phyloP scores from a whole-genome alignment of 2,888 invertebrate species.

The Spisula solida region DNA sequence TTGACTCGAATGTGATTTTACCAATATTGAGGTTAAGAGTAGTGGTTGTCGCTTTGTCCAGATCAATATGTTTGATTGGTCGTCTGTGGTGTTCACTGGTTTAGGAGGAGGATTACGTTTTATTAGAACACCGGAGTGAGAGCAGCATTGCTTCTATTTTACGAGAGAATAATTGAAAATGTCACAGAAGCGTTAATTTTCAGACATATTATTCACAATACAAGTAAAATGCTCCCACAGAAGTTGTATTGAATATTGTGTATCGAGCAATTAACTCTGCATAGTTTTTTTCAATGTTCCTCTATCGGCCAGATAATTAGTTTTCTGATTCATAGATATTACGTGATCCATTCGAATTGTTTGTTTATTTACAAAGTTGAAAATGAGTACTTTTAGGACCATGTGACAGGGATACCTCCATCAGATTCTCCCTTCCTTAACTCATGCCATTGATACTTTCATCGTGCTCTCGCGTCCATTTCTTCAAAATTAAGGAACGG shows the following conservation, averaged over 20 bases:
- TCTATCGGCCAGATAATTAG: too few relatives aligned
- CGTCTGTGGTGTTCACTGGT: not conserved
- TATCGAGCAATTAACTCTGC: too few relatives aligned
- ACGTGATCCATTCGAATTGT: too few relatives aligned
- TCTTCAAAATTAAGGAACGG: too few relatives aligned
- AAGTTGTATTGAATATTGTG: not conserved
- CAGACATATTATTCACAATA: not conserved
- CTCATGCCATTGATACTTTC: too few relatives aligned
- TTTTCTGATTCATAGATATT: too few relatives aligned
- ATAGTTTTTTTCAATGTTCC: too few relatives aligned
- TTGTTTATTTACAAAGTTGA: too few relatives aligned
- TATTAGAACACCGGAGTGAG: not conserved
- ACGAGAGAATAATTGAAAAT: not conserved
- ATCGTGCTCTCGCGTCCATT: too few relatives aligned
- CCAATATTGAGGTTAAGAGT: not conserved
- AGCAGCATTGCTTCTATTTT: not conserved
- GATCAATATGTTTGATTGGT: slow-evolving; percentile 14
- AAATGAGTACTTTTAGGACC: too few relatives aligned
- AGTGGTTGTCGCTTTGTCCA: not conserved
- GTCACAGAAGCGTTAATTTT: not conserved
- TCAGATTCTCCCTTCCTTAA: too few relatives aligned
- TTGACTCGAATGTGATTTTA: slow-evolving; percentile 25
- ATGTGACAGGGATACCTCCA: too few relatives aligned
- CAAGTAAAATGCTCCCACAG: not conserved
- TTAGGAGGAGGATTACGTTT: not conserved